Percentiles rank a stretch among this genome's conserved stretches.
phyloP scores from a whole-genome alignment of 2,888 invertebrate genomes.

The Scaptomyza flava region DNA sequence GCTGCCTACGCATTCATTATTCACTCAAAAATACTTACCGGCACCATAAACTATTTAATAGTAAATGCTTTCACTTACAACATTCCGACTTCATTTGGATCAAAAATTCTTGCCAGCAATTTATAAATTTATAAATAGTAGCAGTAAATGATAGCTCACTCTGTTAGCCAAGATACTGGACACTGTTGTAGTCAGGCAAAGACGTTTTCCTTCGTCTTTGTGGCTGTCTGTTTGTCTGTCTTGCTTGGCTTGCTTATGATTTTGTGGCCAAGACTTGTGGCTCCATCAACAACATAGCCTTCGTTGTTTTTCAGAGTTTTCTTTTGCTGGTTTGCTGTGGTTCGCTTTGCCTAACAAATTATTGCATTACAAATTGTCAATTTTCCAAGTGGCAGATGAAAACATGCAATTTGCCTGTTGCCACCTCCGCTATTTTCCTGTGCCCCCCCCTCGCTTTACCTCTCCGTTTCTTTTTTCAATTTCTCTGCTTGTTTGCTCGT shows the following conservation, averaged over 20 bases:
- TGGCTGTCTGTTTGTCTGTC: not conserved
- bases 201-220: not conserved
- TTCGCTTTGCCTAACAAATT: slow-evolving; percentile 36
- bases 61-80: not conserved
- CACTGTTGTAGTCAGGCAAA: not conserved
- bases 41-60: not conserved
- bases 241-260: slow-evolving; percentile 29
- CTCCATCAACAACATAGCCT: slow-evolving; percentile 26
- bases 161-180: slow-evolving; percentile 21
- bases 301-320: not conserved
- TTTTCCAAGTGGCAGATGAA: slow-evolving; percentile 48
- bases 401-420: slow-evolving; percentile 50
- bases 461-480: not conserved
- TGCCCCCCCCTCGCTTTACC: not conserved
- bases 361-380: slow-evolving; percentile 65
- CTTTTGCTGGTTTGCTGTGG: slow-evolving; percentile 7
- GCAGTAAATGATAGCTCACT: slow-evolving; percentile 17
- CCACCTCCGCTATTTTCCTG: slow-evolving; percentile 25
- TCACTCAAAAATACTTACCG: not conserved
- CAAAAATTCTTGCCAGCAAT: not conserved
- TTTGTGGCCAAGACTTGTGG: slow-evolving; percentile 40
- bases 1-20: not conserved
- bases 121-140: slow-evolving; percentile 21
- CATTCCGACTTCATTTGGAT: not conserved
- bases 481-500: not conserved